Base-by-base conservation (phyloP, 2,888 invertebrate species). In the Mimas tiliae region DNA sequence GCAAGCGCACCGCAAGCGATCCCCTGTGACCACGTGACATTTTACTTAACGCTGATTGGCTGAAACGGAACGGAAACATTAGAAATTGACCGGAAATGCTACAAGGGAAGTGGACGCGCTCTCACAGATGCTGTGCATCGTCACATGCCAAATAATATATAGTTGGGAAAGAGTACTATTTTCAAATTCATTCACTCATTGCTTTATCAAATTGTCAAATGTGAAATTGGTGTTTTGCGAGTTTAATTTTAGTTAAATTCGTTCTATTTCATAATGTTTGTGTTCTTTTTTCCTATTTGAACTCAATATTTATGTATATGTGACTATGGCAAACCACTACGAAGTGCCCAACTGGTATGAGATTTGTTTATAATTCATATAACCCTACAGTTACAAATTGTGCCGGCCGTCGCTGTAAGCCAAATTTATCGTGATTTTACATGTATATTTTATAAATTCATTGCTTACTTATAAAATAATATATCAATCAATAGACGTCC, bases 331-430 rank as follows among this genome's bases (percentile, higher is more conserved):
- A 63, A 97, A 97, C 85, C 97, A 98, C 90, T 97, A 98, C 83
- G 98, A 98, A 90, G 97, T 98, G 71, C 98, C 98, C 55, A 97
- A 94, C 88, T 98, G 98, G 98, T 98, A 95, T 93, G 94, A 77
- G 70, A 55, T 33, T 21, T 27, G 62, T 34, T 55, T 63, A 68
- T 6, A 50, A 69, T 65, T 66, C 42, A 63, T 67, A 67, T 71
- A 74, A 70, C 74, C 73, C 16, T 64, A 64, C 12, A 8, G n/a
- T 45, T 27, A 21, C n/a, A 62, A 65, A 63, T 66, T 16, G 47
- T 63, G 53, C 66, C 66, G 66, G 66, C 9, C 7, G 52, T n/a
- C 42, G 11, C 51, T 48, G 45, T 62, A 48, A 48, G 27, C 16
- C 11, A 7, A 48, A 48, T 48, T 14, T n/a, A n/a, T 16, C 3